Conservation (phyloP, 2,113 vertebrate species). For the Vidua chalybeata region DNA sequence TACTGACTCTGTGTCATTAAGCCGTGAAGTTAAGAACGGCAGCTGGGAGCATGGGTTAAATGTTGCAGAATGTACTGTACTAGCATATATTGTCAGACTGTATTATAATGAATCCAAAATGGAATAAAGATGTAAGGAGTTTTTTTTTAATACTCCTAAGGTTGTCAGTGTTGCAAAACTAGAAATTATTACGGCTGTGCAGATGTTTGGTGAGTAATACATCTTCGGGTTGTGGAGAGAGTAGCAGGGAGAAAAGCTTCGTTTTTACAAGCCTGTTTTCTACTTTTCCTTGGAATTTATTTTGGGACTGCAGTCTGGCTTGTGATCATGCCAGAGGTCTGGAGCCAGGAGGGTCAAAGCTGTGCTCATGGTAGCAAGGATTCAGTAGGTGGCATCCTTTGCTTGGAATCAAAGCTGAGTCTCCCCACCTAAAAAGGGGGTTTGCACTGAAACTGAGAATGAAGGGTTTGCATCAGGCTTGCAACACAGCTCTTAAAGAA, state of each 20-base stretch:
- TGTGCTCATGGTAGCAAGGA: not conserved
- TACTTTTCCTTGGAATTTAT: conserved; percentile 14
- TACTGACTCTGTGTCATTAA: conserved; percentile 60
- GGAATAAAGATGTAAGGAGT: conserved; percentile 48
- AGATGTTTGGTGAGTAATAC: conserved; percentile 37
- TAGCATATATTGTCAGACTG: not conserved
- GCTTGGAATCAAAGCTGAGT: conserved; percentile 1
- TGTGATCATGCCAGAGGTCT: not conserved
- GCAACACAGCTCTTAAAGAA: not conserved
- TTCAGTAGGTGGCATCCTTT: conserved; percentile 53
- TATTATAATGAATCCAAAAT: conserved; percentile 13
- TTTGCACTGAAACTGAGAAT: not conserved
- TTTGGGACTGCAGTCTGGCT: not conserved
- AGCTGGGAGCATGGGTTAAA: conserved; percentile 53
- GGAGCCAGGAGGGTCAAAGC: not conserved
- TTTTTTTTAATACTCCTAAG: not conserved
- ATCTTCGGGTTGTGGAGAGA: not conserved
- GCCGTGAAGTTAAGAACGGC: conserved; percentile 37
- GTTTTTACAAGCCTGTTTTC: conserved; percentile 49
- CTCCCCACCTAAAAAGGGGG: not conserved
- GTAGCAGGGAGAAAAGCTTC: not conserved
- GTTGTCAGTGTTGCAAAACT: conserved; percentile 34
- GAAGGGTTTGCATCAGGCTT: not conserved
- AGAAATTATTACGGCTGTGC: not conserved
- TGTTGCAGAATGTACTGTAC: conserved; percentile 42